Conservation (phyloP, 2,888 invertebrate genomes). For the Galerucella pusilla region DNA sequence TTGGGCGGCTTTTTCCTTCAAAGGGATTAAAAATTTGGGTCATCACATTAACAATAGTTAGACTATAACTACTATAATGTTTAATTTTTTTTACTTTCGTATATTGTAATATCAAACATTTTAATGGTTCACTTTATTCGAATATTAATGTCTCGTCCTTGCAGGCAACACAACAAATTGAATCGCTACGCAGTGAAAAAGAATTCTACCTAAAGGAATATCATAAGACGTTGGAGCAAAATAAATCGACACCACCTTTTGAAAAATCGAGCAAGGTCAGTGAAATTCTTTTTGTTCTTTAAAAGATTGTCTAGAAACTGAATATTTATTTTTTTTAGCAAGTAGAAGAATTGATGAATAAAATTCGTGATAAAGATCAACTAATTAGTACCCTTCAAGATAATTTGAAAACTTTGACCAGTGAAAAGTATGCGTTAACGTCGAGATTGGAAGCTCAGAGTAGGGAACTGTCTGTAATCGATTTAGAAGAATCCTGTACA, state of each 20-base stretch:
- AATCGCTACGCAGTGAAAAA: conserved; percentile 62
- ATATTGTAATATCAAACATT: no score
- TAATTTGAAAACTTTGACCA: conserved; percentile 63
- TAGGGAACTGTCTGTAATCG: conserved; percentile 48
- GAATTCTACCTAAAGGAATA: conserved; percentile 68
- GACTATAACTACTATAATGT: conserved; percentile 4
- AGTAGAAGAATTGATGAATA: conserved; percentile 50
- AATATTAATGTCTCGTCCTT: conserved; percentile 14
- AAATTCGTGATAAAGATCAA: conserved; percentile 64
- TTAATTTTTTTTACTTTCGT: no score
- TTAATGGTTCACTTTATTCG: no score
- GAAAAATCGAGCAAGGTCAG: conserved; percentile 59
- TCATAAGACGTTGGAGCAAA: conserved; percentile 63
- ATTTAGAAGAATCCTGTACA: conserved; percentile 51
- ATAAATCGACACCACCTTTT: conserved; percentile 51
- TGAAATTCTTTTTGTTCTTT: not conserved
- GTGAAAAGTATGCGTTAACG: conserved; percentile 65
- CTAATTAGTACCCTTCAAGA: conserved; percentile 62
- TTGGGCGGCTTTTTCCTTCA: no score
- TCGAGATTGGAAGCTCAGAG: conserved; percentile 59
- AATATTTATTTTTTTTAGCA: conserved; percentile 31
- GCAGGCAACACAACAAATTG: conserved; percentile 51
- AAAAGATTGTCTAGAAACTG: no score
- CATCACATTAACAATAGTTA: no score
- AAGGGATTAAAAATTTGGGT: no score